A percentile compares a stretch with the other conserved stretches of the same genome.
These are phyloP conservation scores for Onthophagus taurus DNA, from an alignment of 1,140 invertebrate genomes.

Conservation along the genomic window DNA sequence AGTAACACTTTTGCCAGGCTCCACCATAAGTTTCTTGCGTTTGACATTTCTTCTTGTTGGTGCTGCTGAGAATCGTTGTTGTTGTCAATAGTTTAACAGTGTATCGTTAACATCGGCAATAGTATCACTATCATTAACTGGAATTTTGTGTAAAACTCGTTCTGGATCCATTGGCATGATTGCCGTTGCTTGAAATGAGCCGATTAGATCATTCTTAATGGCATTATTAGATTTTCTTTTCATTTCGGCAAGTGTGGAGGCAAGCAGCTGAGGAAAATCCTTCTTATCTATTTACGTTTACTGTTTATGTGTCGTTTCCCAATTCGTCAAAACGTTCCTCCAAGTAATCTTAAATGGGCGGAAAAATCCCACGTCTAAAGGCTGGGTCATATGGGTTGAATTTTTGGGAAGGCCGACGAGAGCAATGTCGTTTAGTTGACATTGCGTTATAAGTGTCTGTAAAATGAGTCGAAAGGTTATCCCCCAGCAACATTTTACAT, in stretches of 20 bases:
- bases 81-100: slow-evolving; percentile 15
- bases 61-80: slow-evolving; percentile 13
- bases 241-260: slow-evolving; percentile 11
- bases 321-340: too few relatives aligned
- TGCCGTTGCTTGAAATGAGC: slow-evolving; percentile 15
- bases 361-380: too few relatives aligned
- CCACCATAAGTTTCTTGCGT: slow-evolving; percentile 12
- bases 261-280: slow-evolving; percentile 13
- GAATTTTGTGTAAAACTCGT: slow-evolving; percentile 14
- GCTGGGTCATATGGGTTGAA: too few relatives aligned
- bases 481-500: too few relatives aligned
- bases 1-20: slow-evolving; percentile 16
- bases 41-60: slow-evolving; percentile 11
- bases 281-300: slow-evolving; percentile 13
- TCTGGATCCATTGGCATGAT: slow-evolving; percentile 11
- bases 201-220: slow-evolving; percentile 14
- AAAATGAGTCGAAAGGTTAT: too few relatives aligned
- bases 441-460: too few relatives aligned
- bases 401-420: too few relatives aligned
- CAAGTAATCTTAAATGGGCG: too few relatives aligned
- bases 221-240: slow-evolving; percentile 13
- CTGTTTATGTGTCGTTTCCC: too few relatives aligned
- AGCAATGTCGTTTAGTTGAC: too few relatives aligned
- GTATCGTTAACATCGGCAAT: neutral
- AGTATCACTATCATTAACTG: slow-evolving; percentile 1